Percentiles rank a stretch among this genome's conserved stretches.
Evolutionary conservation across 2,113 vertebrate genomes (phyloP).

Genomic region (Clarias macrocephalus): DNA sequence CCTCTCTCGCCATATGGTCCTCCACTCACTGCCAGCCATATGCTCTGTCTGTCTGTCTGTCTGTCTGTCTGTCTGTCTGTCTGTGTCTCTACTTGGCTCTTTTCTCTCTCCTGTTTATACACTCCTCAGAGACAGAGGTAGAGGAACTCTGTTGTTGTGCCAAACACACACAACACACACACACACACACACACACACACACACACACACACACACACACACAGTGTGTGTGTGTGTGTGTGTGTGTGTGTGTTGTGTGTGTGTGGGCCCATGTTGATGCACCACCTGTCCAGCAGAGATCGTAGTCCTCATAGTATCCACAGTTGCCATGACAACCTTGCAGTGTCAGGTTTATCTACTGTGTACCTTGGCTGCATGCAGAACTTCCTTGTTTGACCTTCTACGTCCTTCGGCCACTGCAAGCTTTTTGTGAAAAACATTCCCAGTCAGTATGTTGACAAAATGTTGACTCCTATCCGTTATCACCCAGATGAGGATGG

Average conservation of each 20-base stretch:
- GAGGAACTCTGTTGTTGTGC: too few relatives aligned
- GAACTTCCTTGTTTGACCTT: too few relatives aligned
- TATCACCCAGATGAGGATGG: too few relatives aligned
- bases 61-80: not conserved
- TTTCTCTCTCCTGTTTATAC: not conserved
- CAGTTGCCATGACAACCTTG: not conserved
- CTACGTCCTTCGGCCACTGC: too few relatives aligned
- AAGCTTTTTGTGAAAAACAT: too few relatives aligned
- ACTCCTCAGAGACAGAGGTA: not conserved
- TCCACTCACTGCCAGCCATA: conserved; percentile 9
- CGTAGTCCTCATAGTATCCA: not conserved
- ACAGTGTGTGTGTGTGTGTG: too few relatives aligned
- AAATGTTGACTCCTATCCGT: too few relatives aligned
- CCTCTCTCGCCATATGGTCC: conserved; percentile 17
- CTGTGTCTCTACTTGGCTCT: not conserved
- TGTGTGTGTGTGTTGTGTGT: too few relatives aligned
- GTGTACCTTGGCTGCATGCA: not conserved
- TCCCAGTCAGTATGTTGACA: too few relatives aligned
- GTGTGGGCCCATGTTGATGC: not conserved
- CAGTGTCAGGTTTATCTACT: not conserved
- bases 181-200: too few relatives aligned
- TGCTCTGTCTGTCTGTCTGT: not conserved
- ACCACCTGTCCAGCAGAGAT: not conserved
- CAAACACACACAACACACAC: too few relatives aligned
- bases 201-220: too few relatives aligned